phyloP scores from a whole-genome alignment of 2,888 invertebrate genomes.

The Philopedon plagiatum region DNA sequence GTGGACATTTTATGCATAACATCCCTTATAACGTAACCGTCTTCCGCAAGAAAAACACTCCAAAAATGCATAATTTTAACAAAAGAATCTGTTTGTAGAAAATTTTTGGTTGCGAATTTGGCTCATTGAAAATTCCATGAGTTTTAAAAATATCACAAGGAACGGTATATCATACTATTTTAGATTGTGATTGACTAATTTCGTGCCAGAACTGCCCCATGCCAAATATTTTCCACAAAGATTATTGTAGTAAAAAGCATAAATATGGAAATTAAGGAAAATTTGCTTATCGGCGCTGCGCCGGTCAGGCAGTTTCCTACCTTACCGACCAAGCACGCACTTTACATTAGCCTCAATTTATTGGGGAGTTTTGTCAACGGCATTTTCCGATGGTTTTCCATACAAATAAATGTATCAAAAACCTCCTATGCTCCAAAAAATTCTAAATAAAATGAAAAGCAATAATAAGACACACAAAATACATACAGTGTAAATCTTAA shows the following conservation, averaged over 20 bases:
- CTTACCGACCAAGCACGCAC: constrained; percentile 67
- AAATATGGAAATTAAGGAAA: constrained; percentile 62
- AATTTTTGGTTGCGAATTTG: too few species aligned
- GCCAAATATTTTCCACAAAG: constrained; percentile 56
- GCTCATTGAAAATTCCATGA: background rate
- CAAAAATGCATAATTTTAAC: too few species aligned
- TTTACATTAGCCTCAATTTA: constrained; percentile 70
- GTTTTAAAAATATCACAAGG: background rate
- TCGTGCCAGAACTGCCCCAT: constrained; percentile 20
- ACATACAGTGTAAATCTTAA: too few species aligned
- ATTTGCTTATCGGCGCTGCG: constrained; percentile 66
- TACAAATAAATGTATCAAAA: too few species aligned
- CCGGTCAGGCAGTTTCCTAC: constrained; percentile 64
- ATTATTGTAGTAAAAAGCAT: constrained; percentile 54
- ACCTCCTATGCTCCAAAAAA: too few species aligned
- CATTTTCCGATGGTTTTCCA: background rate
- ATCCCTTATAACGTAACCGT: too few species aligned
- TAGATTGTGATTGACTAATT: background rate
- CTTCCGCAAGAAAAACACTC: too few species aligned
- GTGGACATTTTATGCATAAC: too few species aligned
- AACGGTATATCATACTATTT: background rate
- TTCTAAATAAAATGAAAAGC: too few species aligned
- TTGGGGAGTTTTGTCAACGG: constrained; percentile 46
- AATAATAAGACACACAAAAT: too few species aligned
- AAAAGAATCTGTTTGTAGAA: too few species aligned